Conservation (phyloP, 2,113 vertebrate species). For the Pluvianellus socialis region DNA sequence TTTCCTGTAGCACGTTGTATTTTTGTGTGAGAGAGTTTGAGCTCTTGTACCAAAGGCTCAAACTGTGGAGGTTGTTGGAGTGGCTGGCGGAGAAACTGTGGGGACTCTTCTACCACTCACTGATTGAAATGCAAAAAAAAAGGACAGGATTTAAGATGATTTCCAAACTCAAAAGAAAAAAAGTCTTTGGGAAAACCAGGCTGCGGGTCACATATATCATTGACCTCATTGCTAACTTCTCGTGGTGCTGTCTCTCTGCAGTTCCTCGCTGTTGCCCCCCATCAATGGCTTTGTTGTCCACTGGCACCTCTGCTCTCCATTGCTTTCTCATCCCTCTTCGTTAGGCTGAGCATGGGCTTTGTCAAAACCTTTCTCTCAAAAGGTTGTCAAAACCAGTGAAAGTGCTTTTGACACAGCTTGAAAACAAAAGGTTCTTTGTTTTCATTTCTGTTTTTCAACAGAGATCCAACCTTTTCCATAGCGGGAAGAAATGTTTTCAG, state of each 20-base stretch:
- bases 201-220: neutral
- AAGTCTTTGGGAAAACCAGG: neutral
- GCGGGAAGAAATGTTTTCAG: neutral
- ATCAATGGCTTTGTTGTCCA: neutral
- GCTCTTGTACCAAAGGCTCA: neutral
- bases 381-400: neutral
- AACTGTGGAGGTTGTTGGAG: neutral
- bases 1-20: fast-evolving
- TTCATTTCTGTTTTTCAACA: neutral
- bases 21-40: neutral
- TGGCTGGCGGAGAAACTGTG: neutral
- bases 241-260: neutral
- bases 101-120: neutral
- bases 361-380: neutral
- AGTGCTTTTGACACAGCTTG: neutral
- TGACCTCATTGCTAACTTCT: neutral
- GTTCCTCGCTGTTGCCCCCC: neutral
- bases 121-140: neutral
- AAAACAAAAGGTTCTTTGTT: conserved; percentile 16
- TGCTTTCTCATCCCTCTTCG: neutral
- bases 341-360: neutral
- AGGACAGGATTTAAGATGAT: neutral
- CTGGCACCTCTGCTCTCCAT: neutral
- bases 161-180: neutral
- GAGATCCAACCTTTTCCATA: neutral